Conservation (phyloP, 2,797 vertebrate genomes). For the Rhodeus uyekii region DNA sequence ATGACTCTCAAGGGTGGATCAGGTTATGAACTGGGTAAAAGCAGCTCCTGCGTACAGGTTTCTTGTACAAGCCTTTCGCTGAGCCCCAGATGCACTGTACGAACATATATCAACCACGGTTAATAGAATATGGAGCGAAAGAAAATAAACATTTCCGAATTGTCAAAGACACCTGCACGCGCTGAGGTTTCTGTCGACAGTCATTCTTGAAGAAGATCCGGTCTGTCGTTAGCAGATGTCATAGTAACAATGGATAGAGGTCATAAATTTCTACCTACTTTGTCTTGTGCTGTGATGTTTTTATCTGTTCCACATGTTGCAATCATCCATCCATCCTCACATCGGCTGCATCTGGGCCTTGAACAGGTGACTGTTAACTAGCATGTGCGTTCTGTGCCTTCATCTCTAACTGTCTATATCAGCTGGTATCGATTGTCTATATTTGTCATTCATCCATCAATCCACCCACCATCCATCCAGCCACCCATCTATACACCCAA, state of each 20-base stretch:
- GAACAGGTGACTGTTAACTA: too few species aligned
- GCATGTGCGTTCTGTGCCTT: too few species aligned
- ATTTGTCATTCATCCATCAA: too few species aligned
- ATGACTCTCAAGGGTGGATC: conserved; percentile 35
- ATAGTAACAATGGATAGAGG: background rate
- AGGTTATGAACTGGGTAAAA: conserved; percentile 22
- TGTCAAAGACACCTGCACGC: conserved; percentile 1
- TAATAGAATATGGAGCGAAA: background rate
- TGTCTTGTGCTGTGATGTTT: background rate
- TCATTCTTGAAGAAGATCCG: background rate
- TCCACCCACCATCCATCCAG: rapidly evolving
- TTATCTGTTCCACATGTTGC: background rate
- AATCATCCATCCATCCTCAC: too few species aligned
- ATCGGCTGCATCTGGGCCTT: too few species aligned
- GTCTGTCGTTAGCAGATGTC: background rate
- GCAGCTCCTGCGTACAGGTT: conserved; percentile 12
- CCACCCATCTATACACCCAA: too few species aligned
- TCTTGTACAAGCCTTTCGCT: conserved; percentile 2
- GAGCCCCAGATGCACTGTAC: background rate
- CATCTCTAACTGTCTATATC: too few species aligned
- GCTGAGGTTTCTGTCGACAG: background rate
- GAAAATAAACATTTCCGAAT: background rate
- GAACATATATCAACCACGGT: conserved; percentile 14
- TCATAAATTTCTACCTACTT: background rate
- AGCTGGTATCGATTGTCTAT: too few species aligned